Conservation (phyloP, 2,797 vertebrate species). For the Sarcoramphus papa region DNA sequence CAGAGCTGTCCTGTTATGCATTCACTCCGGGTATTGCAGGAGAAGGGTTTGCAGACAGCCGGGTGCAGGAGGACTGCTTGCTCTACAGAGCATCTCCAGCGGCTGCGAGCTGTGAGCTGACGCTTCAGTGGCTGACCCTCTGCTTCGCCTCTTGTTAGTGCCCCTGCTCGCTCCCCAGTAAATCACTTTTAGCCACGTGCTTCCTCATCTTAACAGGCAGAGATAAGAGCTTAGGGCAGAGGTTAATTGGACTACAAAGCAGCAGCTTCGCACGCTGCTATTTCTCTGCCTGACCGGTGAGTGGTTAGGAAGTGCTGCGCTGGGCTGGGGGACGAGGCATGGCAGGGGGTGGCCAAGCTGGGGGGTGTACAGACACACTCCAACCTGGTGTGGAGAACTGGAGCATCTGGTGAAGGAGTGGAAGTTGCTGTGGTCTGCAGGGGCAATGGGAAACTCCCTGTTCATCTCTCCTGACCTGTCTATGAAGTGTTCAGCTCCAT, state of each 20-base stretch:
- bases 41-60: neutral
- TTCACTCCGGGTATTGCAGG: neutral
- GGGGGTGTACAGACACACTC: neutral
- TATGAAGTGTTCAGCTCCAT: neutral
- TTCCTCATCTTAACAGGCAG: neutral
- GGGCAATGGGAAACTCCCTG: neutral
- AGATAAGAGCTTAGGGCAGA: neutral
- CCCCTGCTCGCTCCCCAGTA: neutral
- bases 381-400: neutral
- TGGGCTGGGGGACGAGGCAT: neutral
- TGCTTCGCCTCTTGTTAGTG: neutral
- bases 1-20: neutral
- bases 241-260: neutral
- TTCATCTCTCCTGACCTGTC: neutral
- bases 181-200: neutral
- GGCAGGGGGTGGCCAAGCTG: neutral
- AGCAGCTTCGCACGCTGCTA: fast-evolving
- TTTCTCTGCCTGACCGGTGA: neutral
- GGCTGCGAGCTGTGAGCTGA: neutral
- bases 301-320: fast-evolving
- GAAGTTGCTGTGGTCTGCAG: neutral
- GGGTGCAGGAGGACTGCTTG: neutral
- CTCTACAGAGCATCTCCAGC: neutral
- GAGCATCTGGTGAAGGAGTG: neutral
- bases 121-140: neutral